These are phyloP conservation scores for Athripsodes cinereus DNA, from an alignment of 2,888 invertebrate genomes.

Conservation along the genomic window DNA sequence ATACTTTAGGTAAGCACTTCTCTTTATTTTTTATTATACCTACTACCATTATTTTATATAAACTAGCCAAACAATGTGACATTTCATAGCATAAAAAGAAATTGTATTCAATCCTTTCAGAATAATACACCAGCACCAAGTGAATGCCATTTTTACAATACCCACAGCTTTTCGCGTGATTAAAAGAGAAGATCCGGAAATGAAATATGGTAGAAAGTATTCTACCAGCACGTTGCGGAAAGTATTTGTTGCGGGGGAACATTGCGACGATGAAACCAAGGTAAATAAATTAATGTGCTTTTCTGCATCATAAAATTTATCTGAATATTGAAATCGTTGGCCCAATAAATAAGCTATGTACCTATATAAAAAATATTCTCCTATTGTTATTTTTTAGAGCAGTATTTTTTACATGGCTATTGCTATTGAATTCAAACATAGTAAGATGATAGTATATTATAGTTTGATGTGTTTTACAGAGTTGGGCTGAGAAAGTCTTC, in stretches of 20 bases:
- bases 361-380: too few relatives aligned
- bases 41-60: too few relatives aligned
- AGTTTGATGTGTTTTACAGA: constrained; percentile 31
- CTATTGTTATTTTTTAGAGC: too few relatives aligned
- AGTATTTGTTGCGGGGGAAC: constrained; percentile 86
- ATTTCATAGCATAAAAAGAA: too few relatives aligned
- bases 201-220: constrained; percentile 62
- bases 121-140: constrained; percentile 80
- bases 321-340: too few relatives aligned
- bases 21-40: not conserved
- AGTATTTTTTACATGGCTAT: too few relatives aligned
- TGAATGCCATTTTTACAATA: constrained; percentile 80
- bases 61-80: too few relatives aligned
- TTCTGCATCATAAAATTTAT: too few relatives aligned
- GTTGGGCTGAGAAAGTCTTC: constrained; percentile 47
- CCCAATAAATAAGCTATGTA: too few relatives aligned
- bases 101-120: constrained; percentile 40
- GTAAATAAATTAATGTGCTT: too few relatives aligned
- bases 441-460: too few relatives aligned
- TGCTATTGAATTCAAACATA: too few relatives aligned
- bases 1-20: constrained; percentile 70
- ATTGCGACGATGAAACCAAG: constrained; percentile 88
- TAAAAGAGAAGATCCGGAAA: constrained; percentile 72
- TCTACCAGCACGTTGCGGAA: constrained; percentile 62
- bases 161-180: constrained; percentile 87